These are phyloP conservation scores for Odontamblyopus lacepedii DNA, from an alignment of 2,797 vertebrate species.

Conservation along the genomic window DNA sequence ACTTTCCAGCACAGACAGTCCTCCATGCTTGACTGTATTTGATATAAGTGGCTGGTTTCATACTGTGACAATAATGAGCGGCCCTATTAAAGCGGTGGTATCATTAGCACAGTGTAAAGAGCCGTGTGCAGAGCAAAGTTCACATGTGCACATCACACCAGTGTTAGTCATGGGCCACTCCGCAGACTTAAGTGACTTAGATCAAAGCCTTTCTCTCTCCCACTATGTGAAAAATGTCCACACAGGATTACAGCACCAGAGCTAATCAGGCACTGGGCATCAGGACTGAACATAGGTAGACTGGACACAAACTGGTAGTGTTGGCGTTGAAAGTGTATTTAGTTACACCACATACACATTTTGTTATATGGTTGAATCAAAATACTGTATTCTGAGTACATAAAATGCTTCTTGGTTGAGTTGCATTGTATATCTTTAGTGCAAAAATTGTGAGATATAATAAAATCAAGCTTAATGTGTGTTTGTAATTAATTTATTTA, in stretches of 20 bases:
- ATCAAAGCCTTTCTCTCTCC: slow-evolving; percentile 26
- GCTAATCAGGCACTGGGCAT: background rate
- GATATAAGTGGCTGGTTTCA: background rate
- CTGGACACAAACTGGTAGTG: no score
- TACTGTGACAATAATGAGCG: background rate
- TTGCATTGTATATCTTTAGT: no score
- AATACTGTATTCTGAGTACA: no score
- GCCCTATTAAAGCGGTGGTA: background rate
- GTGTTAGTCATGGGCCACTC: slow-evolving; percentile 9
- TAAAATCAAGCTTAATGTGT: no score
- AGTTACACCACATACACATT: no score
- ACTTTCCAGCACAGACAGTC: background rate
- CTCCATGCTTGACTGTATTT: background rate
- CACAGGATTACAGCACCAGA: background rate
- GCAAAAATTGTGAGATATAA: no score
- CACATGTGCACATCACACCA: slow-evolving; percentile 15
- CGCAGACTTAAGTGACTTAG: slow-evolving; percentile 18
- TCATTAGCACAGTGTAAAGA: slow-evolving; percentile 1
- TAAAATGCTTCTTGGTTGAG: no score
- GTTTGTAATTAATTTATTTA: no score
- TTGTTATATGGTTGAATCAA: no score
- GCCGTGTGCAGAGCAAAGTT: background rate
- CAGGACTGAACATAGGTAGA: background rate
- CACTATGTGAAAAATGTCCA: slow-evolving; percentile 15
- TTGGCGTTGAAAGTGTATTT: no score